Evolutionary conservation across 1,140 invertebrate species (phyloP), one percentile per base, ranked within the genome.

Genomic region (Zaprionus tsacasi): DNA sequence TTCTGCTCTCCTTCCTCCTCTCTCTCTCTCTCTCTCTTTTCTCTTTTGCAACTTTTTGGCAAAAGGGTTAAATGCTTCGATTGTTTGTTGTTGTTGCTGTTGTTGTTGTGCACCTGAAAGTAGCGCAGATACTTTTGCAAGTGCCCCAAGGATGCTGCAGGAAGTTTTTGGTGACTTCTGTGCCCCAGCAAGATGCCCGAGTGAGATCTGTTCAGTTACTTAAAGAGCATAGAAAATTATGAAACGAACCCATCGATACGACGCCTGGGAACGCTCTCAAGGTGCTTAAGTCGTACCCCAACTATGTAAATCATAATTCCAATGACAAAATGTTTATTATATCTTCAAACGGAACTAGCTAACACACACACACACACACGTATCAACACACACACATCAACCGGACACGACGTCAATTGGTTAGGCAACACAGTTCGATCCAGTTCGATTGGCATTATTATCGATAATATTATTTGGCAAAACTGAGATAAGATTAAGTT

Each of bases 171-270:
- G 35, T 27, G 50, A 65, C 48, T 65, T 43, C 38, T 12, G 36
- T 75, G 71, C 48, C 59, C 69, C 43, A 59, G 61, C 81, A 88
- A 83, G 67, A 88, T 88, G 88, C 80, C 73, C 83, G 82, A 73
- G 63, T 55, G 67, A 67, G 60, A 60, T 30, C 27, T 5, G 6
- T 30, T 3, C 27, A 30, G 27, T 30, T 30, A 52, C 76, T 45
- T 54, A 65, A 83, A 80, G 50, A 73, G 67, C 68, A 21, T 21
- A 1, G 45, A 66, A 79, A 70, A 69, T 35, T 35, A 10, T 35
- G 33, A 35, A 35, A 4, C 67, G 30, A 45, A 6, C 27, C 27
- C 27, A 30, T 30, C 27, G 27, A 30, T 30, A 30, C 6, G 27
- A 21, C 27, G 33, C 33, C 55, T 60, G 38, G 64, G 59, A 74